These are phyloP conservation scores for Flexamia atlantica DNA, from an alignment of 2,888 invertebrate genomes.

Conservation along the genomic window DNA sequence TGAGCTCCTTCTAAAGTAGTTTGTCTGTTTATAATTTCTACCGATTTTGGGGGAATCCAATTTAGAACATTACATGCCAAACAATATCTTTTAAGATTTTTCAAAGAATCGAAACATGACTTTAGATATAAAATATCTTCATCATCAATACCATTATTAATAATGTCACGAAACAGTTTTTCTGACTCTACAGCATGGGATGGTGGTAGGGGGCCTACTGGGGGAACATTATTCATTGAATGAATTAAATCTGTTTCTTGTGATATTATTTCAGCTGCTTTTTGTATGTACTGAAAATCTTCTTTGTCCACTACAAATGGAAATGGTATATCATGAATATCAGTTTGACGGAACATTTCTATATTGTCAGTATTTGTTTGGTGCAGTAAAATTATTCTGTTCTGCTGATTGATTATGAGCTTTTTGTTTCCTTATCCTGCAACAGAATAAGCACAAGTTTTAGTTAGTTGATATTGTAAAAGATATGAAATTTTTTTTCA, in stretches of 20 bases:
- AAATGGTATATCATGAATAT: background rate
- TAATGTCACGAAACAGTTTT: conserved; percentile 74
- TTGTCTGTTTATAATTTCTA: background rate
- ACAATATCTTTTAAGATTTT: background rate
- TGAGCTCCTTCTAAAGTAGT: background rate
- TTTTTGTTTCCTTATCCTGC: too few species aligned
- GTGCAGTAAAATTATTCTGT: too few species aligned
- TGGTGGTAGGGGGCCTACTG: too few species aligned
- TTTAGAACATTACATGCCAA: background rate
- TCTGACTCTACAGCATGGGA: background rate
- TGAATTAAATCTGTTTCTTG: too few species aligned
- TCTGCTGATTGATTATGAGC: too few species aligned
- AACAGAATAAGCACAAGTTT: too few species aligned
- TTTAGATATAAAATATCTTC: conserved; percentile 92
- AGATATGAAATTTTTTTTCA: too few species aligned
- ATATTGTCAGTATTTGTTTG: too few species aligned
- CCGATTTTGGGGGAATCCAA: background rate
- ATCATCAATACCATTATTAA: conserved; percentile 88
- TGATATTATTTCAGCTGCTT: background rate
- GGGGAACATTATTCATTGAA: too few species aligned
- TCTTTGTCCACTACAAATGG: background rate
- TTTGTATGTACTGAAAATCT: background rate
- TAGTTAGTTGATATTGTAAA: too few species aligned
- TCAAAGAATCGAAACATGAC: conserved; percentile 89
- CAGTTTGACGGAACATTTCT: background rate